These are phyloP conservation scores for Folsomia manolachei DNA, from an alignment of 2,888 invertebrate species.

Conservation along the genomic window DNA sequence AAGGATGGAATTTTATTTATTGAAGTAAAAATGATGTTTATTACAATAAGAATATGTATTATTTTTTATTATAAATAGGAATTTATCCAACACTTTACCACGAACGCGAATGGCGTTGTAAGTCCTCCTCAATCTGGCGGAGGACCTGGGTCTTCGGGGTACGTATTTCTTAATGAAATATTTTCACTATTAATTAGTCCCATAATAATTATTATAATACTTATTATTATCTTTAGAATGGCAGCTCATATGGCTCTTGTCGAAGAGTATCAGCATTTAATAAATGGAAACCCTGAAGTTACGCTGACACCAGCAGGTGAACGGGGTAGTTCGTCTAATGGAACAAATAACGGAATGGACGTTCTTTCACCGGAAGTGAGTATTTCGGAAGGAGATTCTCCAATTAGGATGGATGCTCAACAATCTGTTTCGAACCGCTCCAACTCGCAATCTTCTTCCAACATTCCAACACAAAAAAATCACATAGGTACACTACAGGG, in stretches of 20 bases:
- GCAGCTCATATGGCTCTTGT: conserved; percentile 50
- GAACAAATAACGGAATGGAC: conserved; percentile 45
- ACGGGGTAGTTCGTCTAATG: conserved; percentile 45
- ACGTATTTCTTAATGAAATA: conserved; percentile 11
- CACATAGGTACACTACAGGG: not conserved
- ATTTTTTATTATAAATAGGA: no score
- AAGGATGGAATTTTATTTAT: no score
- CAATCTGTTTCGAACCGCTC: conserved; percentile 36
- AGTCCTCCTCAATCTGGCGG: conserved; percentile 39
- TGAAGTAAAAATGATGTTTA: no score
- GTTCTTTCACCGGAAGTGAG: conserved; percentile 51
- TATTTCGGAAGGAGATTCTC: conserved; percentile 50
- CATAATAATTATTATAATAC: not conserved
- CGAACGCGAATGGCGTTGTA: conserved; percentile 35
- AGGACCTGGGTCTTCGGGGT: conserved; percentile 31
- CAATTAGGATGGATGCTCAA: conserved; percentile 48
- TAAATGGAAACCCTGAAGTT: conserved; percentile 50
- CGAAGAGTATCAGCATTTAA: conserved; percentile 50
- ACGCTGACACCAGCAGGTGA: conserved; percentile 45
- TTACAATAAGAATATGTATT: no score
- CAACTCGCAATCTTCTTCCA: conserved; percentile 33
- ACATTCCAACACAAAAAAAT: conserved; percentile 11
- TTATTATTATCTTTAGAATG: conserved; percentile 28
- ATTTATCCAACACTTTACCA: conserved; percentile 33
- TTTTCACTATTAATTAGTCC: not conserved